Evolutionary conservation across 1,140 invertebrate species (phyloP), one percentile per base, ranked within the genome.

Genomic region (Pseudomyrmex dendroicus): DNA sequence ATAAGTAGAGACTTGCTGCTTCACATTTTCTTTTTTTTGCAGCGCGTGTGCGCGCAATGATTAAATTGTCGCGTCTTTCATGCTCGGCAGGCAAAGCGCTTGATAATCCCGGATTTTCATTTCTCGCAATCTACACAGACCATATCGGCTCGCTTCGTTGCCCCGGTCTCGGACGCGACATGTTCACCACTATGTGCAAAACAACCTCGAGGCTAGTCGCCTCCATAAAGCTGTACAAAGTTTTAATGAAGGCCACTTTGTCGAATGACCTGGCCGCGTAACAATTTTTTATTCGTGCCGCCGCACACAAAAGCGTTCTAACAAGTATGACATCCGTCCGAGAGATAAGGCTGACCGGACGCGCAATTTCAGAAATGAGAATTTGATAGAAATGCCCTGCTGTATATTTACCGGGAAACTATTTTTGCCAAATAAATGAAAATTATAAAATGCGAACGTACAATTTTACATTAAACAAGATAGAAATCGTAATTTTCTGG

Each of bases 241-340:
- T 88, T 88, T 88, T 88, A 88, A 88, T 88, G 83, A 88, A 88
- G 84, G 73, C 67, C 67, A 76, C 73, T 82, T 84, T 83, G 83
- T 85, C 61, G 77, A 83, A 83, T 70, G 52, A 61, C 57, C 44
- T 59, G 59, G 52, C 46, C 50, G 52, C 83, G 59, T 73, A 61
- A 57, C 66, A 70, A 63, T 72, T 72, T 82, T 74, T 54, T 22
- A 68, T 62, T 73, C 22, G 2, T 44, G 17, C 54, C 17, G 2
- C 12, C n/a, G 22, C 67, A 25, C 64, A 83, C 48, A 86, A 83
- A 86, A 48, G 46, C 46, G 46, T 56, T 12, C 44, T 64, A 62
- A 56, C 85, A 50, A 56, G 66, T 78, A 68, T 35, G 35, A 35
- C 35, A 83, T 86, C 82, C 67, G 64, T 80, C 20, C 35, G 64